Evolutionary conservation across 1,140 invertebrate genomes (phyloP).

Genomic region (Aculops lycopersici): DNA sequence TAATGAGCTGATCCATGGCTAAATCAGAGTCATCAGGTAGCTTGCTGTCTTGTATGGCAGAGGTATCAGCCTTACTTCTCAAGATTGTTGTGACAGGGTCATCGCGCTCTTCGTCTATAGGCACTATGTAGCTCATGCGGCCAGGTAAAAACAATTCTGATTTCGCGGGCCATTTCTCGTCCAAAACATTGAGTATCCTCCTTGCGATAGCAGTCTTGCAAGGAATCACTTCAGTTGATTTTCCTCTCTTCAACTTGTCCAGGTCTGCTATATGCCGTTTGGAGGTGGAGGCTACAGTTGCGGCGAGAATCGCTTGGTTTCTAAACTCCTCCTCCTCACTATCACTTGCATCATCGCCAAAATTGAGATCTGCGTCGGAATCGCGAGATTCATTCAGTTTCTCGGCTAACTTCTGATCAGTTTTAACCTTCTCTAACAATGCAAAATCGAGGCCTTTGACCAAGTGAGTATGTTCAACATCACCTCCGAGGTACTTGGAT

Average conservation of each 20-base stretch:
- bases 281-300: not conserved
- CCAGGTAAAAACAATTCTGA: slow-evolving; percentile 85
- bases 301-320: slow-evolving; percentile 3
- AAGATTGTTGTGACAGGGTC: no score
- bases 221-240: no score
- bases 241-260: no score
- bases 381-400: slow-evolving; percentile 22
- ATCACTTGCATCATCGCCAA: slow-evolving; percentile 12
- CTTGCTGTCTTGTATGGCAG: no score
- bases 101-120: no score
- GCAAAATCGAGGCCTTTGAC: slow-evolving; percentile 98
- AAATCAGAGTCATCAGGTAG: no score
- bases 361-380: no score
- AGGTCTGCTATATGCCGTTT: slow-evolving; percentile 1
- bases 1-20: no score
- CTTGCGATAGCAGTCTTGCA: slow-evolving; percentile 12
- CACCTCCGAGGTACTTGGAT: slow-evolving; percentile 97
- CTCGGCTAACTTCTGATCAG: slow-evolving; percentile 18
- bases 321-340: slow-evolving; percentile 27
- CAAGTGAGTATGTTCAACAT: slow-evolving; percentile 99
- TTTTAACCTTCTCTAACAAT: slow-evolving; percentile 60
- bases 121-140: slow-evolving; percentile 92
- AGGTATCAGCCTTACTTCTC: no score
- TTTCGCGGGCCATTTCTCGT: slow-evolving; percentile 22
- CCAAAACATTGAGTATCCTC: slow-evolving; percentile 19